Percentiles rank a stretch among this genome's conserved stretches.
Conservation (phyloP, 2,113 vertebrate species). For the Thunnus thynnus region DNA sequence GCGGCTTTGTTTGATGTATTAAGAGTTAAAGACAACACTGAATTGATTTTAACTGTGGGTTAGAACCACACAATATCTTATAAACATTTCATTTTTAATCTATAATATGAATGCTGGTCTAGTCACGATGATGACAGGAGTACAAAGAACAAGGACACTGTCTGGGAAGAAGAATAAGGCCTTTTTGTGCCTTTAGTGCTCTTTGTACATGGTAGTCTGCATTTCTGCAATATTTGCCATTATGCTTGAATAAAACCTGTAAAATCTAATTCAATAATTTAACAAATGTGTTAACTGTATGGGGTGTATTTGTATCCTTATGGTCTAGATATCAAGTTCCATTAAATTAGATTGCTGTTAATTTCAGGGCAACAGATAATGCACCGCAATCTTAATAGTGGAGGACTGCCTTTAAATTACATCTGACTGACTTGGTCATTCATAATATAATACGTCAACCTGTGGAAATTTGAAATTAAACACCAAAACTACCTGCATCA, state of each 20-base stretch:
- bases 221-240: not conserved
- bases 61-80: not conserved
- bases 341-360: no score
- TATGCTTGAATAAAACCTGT: not conserved
- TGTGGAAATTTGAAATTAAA: constrained; percentile 4
- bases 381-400: not conserved
- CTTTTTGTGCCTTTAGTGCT: not conserved
- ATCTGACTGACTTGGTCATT: not conserved
- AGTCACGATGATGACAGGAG: not conserved
- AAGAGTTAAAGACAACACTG: no score
- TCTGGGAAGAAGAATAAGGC: not conserved
- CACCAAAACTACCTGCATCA: not conserved
- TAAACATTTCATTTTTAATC: not conserved
- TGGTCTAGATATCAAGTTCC: not conserved
- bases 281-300: no score
- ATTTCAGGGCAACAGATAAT: not conserved
- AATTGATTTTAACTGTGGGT: no score
- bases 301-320: not conserved
- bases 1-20: no score
- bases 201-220: not conserved
- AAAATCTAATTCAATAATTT: no score
- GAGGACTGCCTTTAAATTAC: constrained; percentile 5
- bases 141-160: not conserved
- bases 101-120: not conserved
- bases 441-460: not conserved